Evolutionary conservation across 2,797 vertebrate species (phyloP).

Genomic region (Taenioides sp.): DNA sequence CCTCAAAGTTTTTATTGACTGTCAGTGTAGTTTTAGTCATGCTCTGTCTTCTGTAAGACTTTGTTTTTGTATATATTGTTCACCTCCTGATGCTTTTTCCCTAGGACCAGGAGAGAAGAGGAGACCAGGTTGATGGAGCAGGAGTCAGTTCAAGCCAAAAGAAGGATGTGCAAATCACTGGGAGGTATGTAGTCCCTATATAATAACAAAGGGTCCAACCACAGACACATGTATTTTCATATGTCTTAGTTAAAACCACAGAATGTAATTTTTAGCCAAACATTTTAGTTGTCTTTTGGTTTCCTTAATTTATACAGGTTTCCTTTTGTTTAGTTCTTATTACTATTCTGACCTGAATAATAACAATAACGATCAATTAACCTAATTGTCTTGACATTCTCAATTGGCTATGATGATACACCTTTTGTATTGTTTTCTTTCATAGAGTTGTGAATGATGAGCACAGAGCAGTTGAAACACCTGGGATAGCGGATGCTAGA

Average conservation of each 20-base stretch:
- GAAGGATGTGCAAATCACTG: slow-evolving; percentile 77
- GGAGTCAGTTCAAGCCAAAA: slow-evolving; percentile 77
- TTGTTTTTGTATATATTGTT: background rate
- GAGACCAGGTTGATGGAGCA: slow-evolving; percentile 83
- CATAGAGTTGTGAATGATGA: slow-evolving; percentile 27
- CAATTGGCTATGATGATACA: no score
- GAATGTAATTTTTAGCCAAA: no score
- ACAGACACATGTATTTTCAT: slow-evolving; percentile 37
- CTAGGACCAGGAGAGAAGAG: slow-evolving; percentile 75
- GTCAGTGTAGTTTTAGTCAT: background rate
- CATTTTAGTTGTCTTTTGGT: no score
- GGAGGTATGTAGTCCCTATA: slow-evolving; percentile 34
- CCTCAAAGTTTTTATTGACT: no score
- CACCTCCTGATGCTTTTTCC: background rate
- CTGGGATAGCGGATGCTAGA: slow-evolving; percentile 34
- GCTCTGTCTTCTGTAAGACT: background rate
- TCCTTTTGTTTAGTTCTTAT: no score
- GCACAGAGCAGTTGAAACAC: slow-evolving; percentile 13
- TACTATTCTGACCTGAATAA: background rate
- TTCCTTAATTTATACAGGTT: no score
- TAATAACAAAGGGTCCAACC: slow-evolving; percentile 50
- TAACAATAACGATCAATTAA: slow-evolving; percentile 9
- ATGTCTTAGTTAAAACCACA: no score
- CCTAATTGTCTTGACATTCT: no score
- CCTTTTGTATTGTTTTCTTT: background rate